Evolutionary conservation across 2,888 invertebrate genomes (phyloP).

Genomic region (Tricholauxania praeusta): DNA sequence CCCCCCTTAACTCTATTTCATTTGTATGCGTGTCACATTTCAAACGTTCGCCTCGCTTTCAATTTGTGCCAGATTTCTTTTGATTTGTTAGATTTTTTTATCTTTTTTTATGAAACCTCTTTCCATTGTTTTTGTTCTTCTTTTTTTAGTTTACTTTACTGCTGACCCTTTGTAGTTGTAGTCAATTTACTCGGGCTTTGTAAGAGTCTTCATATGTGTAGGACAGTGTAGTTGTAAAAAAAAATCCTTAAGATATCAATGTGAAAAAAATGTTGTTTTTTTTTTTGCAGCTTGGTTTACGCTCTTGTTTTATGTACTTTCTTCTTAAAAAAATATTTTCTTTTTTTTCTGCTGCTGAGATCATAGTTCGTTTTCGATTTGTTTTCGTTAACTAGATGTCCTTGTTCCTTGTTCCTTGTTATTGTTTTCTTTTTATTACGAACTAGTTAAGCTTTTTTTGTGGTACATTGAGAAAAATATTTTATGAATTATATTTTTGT

Average conservation of each 20-base stretch:
- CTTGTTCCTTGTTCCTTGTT: too few species aligned
- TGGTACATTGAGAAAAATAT: too few species aligned
- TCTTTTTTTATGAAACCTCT: background rate
- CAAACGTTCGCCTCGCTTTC: constrained; percentile 12
- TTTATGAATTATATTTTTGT: too few species aligned
- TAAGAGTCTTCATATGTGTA: too few species aligned
- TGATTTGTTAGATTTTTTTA: constrained; percentile 12
- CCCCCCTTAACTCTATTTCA: background rate
- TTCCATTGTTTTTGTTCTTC: background rate
- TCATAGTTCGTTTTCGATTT: too few species aligned
- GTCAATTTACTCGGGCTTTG: constrained; percentile 8
- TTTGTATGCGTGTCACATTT: constrained; percentile 14
- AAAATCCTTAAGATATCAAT: background rate
- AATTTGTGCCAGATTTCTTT: constrained; percentile 28
- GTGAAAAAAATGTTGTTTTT: background rate
- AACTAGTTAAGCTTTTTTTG: too few species aligned
- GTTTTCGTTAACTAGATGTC: too few species aligned
- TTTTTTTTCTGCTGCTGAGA: too few species aligned
- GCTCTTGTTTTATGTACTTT: background rate
- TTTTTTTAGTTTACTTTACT: background rate
- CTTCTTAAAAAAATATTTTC: too few species aligned
- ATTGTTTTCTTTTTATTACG: too few species aligned
- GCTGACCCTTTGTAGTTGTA: constrained; percentile 5
- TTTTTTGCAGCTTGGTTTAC: background rate
- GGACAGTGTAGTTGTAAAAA: background rate